phyloP scores from a whole-genome alignment of 2,113 vertebrate species.

The Carlito syrichta region DNA sequence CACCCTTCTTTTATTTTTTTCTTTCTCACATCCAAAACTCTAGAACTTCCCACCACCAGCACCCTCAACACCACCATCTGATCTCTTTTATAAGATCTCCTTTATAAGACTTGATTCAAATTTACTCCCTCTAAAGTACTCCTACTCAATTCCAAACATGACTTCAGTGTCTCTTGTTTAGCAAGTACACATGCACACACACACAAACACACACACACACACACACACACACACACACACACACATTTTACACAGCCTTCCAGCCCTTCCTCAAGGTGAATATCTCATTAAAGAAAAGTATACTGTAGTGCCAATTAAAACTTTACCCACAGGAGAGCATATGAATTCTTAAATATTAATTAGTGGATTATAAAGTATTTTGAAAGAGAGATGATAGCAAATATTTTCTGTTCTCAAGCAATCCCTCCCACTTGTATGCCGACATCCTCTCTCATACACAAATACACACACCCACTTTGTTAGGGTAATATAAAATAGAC shows the following conservation, averaged over 20 bases:
- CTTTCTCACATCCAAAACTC: neutral
- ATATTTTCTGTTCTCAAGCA: constrained; percentile 14
- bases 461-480: neutral
- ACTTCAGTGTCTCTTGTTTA: neutral
- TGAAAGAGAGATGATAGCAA: constrained; percentile 5
- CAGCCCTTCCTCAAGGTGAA: neutral
- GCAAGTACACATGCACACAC: neutral
- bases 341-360: constrained; percentile 34
- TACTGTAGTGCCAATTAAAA: neutral
- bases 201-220: neutral
- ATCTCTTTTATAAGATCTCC: neutral
- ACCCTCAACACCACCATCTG: neutral
- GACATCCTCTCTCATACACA: neutral
- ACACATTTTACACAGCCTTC: neutral
- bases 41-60: neutral
- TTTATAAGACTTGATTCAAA: neutral
- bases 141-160: neutral
- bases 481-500: neutral
- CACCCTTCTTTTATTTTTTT: neutral
- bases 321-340: neutral
- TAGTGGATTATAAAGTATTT: neutral
- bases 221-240: neutral
- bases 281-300: neutral
- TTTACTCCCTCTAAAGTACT: neutral
- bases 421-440: neutral